phyloP scores from a whole-genome alignment of 2,113 vertebrate genomes.

The Xiphophorus maculatus region DNA sequence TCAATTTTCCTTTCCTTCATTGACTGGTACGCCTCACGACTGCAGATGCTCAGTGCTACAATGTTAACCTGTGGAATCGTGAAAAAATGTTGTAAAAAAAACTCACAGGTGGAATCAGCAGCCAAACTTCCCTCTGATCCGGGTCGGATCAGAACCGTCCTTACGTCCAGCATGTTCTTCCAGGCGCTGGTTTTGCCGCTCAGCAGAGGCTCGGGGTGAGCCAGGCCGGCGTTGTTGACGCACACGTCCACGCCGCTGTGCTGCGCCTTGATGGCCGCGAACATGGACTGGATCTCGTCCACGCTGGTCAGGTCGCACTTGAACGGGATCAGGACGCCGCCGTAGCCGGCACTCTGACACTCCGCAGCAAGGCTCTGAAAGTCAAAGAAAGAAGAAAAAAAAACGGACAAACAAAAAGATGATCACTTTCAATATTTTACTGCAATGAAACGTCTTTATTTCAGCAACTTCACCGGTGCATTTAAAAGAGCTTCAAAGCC shows the following conservation, averaged over 20 bases:
- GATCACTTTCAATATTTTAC: background rate
- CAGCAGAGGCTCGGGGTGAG: slow-evolving; percentile 82
- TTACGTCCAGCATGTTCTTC: slow-evolving; percentile 89
- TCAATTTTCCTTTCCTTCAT: slow-evolving; percentile 90
- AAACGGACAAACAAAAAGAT: too few species aligned
- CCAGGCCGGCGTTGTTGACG: slow-evolving; percentile 91
- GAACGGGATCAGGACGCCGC: background rate
- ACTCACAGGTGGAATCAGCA: background rate
- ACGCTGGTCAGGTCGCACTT: slow-evolving; percentile 19
- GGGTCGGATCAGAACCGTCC: slow-evolving; percentile 14
- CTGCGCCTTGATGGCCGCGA: slow-evolving; percentile 83
- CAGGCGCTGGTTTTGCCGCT: slow-evolving; percentile 84
- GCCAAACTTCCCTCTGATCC: background rate
- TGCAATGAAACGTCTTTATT: background rate
- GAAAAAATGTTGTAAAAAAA: background rate
- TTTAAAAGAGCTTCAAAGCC: too few species aligned
- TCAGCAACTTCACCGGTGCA: background rate
- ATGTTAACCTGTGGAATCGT: slow-evolving; percentile 82
- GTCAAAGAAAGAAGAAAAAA: too few species aligned
- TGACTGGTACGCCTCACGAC: slow-evolving; percentile 87
- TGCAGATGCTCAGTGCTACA: slow-evolving; percentile 87
- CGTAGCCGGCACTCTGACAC: background rate
- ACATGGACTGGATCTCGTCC: slow-evolving; percentile 81
- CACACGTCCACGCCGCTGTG: slow-evolving; percentile 88
- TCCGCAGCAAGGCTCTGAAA: slow-evolving; percentile 80